Base-by-base conservation (phyloP, 2,113 vertebrate species). In the Xiphorhynchus elegans region DNA sequence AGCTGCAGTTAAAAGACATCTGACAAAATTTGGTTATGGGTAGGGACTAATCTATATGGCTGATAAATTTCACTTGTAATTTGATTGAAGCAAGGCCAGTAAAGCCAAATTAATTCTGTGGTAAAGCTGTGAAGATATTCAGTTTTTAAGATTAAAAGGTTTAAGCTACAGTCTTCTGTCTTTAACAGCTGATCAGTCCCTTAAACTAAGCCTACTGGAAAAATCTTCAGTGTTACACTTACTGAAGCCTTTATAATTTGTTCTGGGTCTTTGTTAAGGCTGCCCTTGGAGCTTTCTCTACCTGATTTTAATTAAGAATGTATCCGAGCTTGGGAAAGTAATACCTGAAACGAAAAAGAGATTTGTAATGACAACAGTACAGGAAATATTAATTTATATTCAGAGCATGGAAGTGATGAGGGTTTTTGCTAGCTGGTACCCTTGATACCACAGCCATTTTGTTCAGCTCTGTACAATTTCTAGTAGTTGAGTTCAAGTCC, bases 231-330 rank as follows among this genome's bases (percentile, higher is more conserved):
- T 63, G 39, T 31, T 70, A 37, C 11, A n/a, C 50, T 74, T 83
- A 83, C 11, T 74, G 64, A 80, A 90, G 40, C 26, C 39, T 86
- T 90, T 88, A 63, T 67, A 80, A 92, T 70, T 84, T 85, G 67
- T 87, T 88, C 64, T 39, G 55, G 62, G 35, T 84, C 75, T 94
- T 70, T 88, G 42, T 50, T 85, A 85, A 83, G 75, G 52, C 67
- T 84, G 35, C 47, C 63, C 84, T 93, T 80, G 50, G 70, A 94
- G 84, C 59, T 88, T 93, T 88, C 59, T 86, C 62, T 84, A 80
- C 75, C 42, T 33, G 17, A 47, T 83, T 91, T 96, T 91, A 93
- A 95, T 94, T 91, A 93, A 93, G 84, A 90, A 69, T 90, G 63
- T 84, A 77, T 77, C 68, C 77, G 63, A 93, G 56, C 63, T 93